Percentiles rank a stretch among this genome's conserved stretches.
phyloP scores from a whole-genome alignment of 2,888 invertebrate species.

The Muscina levida region DNA sequence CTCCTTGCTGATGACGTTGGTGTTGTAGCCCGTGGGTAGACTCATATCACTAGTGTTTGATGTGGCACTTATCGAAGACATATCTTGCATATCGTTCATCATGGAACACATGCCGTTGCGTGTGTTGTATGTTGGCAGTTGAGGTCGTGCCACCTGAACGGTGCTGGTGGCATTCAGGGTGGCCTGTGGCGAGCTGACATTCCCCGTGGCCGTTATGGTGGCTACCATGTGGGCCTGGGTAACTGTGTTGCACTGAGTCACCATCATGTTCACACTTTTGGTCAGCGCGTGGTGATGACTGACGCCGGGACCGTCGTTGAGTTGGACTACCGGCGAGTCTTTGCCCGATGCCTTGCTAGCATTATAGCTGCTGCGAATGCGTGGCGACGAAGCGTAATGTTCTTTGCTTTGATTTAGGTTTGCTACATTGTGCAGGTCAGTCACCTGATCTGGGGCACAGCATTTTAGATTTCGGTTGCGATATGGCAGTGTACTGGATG shows the following conservation, averaged over 20 bases:
- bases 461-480: conserved; percentile 77
- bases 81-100: conserved; percentile 52
- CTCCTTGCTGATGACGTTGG: conserved; percentile 44
- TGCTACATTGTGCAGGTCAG: conserved; percentile 25
- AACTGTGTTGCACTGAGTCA: conserved; percentile 43
- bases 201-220: conserved; percentile 54
- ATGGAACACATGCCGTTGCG: conserved; percentile 51
- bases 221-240: conserved; percentile 58
- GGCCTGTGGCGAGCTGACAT: conserved; percentile 34
- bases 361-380: conserved; percentile 65
- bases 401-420: conserved; percentile 63
- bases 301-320: conserved; percentile 46
- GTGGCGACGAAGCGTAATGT: conserved; percentile 73
- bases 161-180: conserved; percentile 36
- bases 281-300: conserved; percentile 16
- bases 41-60: conserved; percentile 40
- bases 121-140: conserved; percentile 51
- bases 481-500: conserved; percentile 73
- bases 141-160: conserved; percentile 25
- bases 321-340: conserved; percentile 42
- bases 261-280: conserved; percentile 39
- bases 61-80: conserved; percentile 28
- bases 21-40: conserved; percentile 18
- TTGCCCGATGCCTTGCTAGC: conserved; percentile 31
- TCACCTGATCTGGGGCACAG: conserved; percentile 67